Evolutionary conservation across 2,113 vertebrate genomes (phyloP).

Genomic region (Toxostoma redivivum): DNA sequence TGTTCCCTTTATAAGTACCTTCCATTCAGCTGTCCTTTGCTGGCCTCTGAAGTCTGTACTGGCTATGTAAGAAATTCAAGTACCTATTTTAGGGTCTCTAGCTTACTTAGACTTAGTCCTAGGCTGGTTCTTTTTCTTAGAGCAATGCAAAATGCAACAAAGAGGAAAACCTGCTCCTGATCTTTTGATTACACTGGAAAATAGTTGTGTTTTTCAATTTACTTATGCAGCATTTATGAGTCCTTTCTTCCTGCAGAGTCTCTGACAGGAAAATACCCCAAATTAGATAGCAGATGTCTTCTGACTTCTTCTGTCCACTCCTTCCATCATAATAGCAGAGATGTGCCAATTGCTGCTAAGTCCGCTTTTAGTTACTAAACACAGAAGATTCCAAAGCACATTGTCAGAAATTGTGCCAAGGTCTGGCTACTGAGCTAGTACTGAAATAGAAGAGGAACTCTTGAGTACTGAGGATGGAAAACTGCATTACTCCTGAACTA

Average conservation of each 20-base stretch:
- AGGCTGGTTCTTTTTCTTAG: not conserved
- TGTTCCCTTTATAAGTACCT: not conserved
- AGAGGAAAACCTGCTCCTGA: not conserved
- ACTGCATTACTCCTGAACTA: not conserved
- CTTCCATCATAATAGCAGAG: not conserved
- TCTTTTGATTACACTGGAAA: not conserved
- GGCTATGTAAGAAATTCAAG: not conserved
- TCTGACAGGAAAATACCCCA: not conserved
- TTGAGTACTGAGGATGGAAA: not conserved
- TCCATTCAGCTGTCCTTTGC: not conserved
- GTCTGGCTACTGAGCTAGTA: not conserved
- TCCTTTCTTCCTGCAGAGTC: not conserved
- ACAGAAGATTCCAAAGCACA: not conserved
- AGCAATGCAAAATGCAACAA: not conserved
- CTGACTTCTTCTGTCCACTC: not conserved
- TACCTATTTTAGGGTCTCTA: not conserved
- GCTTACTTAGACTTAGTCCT: not conserved
- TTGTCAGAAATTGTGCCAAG: not conserved
- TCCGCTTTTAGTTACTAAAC: not conserved
- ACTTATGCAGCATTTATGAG: not conserved
- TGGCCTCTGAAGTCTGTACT: not conserved
- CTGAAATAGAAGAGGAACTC: not conserved
- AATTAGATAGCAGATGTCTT: not conserved
- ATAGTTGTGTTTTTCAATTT: not conserved
- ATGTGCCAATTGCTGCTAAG: not conserved